These are phyloP conservation scores for Eueremaeus valkanovi DNA, from an alignment of 2,888 invertebrate genomes.

Conservation along the genomic window DNA sequence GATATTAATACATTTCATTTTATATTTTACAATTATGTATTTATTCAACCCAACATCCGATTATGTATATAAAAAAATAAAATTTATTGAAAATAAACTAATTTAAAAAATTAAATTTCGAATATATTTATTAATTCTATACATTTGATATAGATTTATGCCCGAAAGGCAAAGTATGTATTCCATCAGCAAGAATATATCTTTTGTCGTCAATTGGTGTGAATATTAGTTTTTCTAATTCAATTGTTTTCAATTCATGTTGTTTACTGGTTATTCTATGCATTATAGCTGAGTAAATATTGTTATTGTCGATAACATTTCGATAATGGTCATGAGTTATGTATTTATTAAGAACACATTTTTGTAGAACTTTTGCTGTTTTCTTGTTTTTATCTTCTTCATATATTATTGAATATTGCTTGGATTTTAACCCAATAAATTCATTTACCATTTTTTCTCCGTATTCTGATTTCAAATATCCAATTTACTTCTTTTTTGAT, in stretches of 20 bases:
- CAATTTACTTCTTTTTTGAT: conserved; percentile 50
- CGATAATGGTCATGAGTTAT: conserved; percentile 34
- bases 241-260: conserved; percentile 30
- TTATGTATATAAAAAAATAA: too few relatives aligned
- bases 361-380: conserved; percentile 42
- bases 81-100: too few relatives aligned
- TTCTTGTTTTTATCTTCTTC: neutral
- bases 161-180: neutral
- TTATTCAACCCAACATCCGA: too few relatives aligned
- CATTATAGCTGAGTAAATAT: neutral
- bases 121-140: too few relatives aligned
- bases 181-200: conserved; percentile 20
- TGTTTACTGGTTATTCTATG: conserved; percentile 32
- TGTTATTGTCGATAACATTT: conserved; percentile 14
- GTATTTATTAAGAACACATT: neutral
- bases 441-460: conserved; percentile 48
- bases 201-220: conserved; percentile 39
- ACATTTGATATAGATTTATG: neutral
- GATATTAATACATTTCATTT: neutral
- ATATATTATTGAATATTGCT: conserved; percentile 37
- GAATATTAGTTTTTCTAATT: conserved; percentile 35
- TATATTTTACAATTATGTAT: too few relatives aligned
- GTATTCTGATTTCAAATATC: conserved; percentile 50
- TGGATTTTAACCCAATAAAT: conserved; percentile 47
- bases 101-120: too few relatives aligned